phyloP scores from a whole-genome alignment of 2,888 invertebrate genomes.

The Taphrorychus bicolor region DNA sequence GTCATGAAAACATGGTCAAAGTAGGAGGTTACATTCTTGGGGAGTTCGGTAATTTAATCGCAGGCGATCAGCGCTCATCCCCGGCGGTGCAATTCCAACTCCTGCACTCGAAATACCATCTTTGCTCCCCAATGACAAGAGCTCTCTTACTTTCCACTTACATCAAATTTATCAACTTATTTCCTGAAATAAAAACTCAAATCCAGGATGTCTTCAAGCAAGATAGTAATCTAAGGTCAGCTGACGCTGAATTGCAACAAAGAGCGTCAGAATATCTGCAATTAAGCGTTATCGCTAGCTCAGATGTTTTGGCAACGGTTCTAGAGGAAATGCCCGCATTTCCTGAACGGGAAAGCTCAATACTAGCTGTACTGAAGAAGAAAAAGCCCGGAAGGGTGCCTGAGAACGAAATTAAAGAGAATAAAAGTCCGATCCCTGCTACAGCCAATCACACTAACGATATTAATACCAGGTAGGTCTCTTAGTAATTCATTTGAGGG shows the following conservation, averaged over 20 bases:
- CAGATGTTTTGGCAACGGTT: conserved; percentile 97
- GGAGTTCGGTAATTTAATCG: conserved; percentile 99
- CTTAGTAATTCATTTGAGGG: not conserved
- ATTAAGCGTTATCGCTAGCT: conserved; percentile 92
- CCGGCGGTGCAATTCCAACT: conserved; percentile 98
- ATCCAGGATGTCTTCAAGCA: conserved; percentile 92
- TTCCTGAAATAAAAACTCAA: conserved; percentile 96
- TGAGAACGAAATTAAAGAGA: conserved; percentile 84
- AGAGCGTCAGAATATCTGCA: conserved; percentile 97
- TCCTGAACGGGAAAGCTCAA: conserved; percentile 97
- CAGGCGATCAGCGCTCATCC: conserved; percentile 96
- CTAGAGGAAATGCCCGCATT: conserved; percentile 99
- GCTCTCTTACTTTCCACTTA: conserved; percentile 97
- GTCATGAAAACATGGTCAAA: conserved; percentile 99
- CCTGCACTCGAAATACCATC: conserved; percentile 97
- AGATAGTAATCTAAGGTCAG: conserved; percentile 95
- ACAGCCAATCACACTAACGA: conserved; percentile 59
- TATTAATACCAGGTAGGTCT: conserved; percentile 59
- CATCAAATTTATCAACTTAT: conserved; percentile 98
- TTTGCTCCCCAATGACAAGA: conserved; percentile 96
- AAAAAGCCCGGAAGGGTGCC: conserved; percentile 96
- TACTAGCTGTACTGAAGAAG: conserved; percentile 96
- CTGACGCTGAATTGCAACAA: conserved; percentile 98
- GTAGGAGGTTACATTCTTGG: conserved; percentile 99
- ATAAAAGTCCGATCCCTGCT: conserved; percentile 74